These are phyloP conservation scores for Pteromalus puparum DNA, from an alignment of 1,140 invertebrate genomes.

Conservation along the genomic window DNA sequence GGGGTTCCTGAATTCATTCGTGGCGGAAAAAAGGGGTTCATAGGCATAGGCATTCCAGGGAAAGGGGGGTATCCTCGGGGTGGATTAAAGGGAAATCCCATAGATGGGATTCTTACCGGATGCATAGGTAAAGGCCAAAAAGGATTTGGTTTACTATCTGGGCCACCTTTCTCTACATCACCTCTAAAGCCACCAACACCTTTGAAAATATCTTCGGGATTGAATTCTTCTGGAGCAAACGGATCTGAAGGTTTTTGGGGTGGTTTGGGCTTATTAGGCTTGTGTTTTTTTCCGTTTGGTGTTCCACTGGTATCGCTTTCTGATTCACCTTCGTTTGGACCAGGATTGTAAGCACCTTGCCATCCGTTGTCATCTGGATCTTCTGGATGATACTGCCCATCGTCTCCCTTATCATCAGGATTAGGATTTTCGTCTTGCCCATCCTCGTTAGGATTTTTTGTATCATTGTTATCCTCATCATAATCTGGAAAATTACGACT, in stretches of 20 bases:
- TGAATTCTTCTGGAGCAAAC: neutral
- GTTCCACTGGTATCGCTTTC: neutral
- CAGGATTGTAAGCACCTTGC: constrained; percentile 40
- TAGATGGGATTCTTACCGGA: neutral
- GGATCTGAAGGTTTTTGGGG: neutral
- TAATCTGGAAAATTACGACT: constrained; percentile 18
- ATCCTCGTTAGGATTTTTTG: neutral
- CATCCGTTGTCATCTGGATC: constrained; percentile 50
- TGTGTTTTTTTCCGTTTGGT: neutral
- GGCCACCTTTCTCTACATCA: neutral
- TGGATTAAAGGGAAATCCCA: constrained; percentile 24
- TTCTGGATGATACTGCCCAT: constrained; percentile 27
- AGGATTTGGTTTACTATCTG: neutral
- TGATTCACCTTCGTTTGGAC: constrained; percentile 12
- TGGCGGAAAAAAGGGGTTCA: constrained; percentile 42
- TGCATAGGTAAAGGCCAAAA: neutral
- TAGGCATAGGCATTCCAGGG: neutral
- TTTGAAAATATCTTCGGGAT: constrained; percentile 14
- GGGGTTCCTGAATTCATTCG: constrained; percentile 19
- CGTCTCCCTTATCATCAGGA: constrained; percentile 2
- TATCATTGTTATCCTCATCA: neutral
- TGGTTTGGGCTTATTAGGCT: neutral
- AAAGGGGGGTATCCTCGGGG: constrained; percentile 8
- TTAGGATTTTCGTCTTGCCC: neutral
- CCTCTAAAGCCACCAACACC: neutral